Evolutionary conservation across 2,888 invertebrate genomes (phyloP).

Genomic region (Aplocera efformata): DNA sequence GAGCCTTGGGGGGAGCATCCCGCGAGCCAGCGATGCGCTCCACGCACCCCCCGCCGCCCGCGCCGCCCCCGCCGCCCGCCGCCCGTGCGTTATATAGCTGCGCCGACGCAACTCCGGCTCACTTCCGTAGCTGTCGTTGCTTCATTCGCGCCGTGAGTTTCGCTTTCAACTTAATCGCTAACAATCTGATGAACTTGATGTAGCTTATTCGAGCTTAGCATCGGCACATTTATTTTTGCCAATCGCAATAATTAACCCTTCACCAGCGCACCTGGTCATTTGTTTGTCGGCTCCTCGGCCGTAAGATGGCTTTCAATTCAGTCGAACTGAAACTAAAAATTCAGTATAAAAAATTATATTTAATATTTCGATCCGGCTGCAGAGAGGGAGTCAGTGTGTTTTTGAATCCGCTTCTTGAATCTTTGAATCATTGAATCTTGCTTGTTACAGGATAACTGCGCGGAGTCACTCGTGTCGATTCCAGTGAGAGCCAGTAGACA

Average conservation of each 20-base stretch:
- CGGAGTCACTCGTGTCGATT: constrained; percentile 14
- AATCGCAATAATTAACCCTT: neutral
- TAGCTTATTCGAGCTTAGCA: neutral
- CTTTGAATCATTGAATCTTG: too few relatives aligned
- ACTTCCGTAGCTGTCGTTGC: constrained; percentile 28
- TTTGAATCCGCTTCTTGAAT: constrained; percentile 23
- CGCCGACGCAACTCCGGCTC: constrained; percentile 28
- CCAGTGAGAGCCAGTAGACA: constrained; percentile 18
- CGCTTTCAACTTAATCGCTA: neutral
- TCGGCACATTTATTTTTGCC: neutral
- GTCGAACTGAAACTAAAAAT: too few relatives aligned
- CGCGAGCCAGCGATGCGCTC: constrained; percentile 1
- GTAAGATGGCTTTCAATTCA: too few relatives aligned
- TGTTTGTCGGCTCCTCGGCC: too few relatives aligned
- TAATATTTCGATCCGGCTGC: too few relatives aligned
- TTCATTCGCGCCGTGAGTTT: constrained; percentile 31
- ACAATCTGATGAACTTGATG: neutral
- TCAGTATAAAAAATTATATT: too few relatives aligned
- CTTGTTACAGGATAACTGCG: constrained; percentile 23
- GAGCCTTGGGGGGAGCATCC: constrained; percentile 24
- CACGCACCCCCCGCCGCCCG: neutral
- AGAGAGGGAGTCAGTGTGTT: neutral
- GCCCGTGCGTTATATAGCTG: constrained; percentile 29
- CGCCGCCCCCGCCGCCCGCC: constrained; percentile 4
- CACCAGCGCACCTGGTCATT: too few relatives aligned